These are phyloP conservation scores for Pterostichus madidus DNA, from an alignment of 2,888 invertebrate species.

Conservation along the genomic window DNA sequence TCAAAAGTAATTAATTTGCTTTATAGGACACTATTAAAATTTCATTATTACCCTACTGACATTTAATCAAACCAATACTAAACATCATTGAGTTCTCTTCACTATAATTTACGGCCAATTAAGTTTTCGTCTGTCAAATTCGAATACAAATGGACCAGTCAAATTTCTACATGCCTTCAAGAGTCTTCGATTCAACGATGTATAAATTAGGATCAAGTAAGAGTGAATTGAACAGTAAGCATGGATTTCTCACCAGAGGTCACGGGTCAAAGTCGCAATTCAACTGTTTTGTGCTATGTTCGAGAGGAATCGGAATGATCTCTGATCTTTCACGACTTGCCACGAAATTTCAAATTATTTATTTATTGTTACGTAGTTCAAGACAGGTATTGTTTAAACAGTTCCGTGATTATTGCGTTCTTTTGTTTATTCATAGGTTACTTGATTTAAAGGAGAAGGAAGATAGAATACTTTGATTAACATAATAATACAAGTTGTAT, in stretches of 20 bases:
- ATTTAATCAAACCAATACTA: neutral
- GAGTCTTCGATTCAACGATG: neutral
- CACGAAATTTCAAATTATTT: constrained; percentile 13
- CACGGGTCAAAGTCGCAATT: constrained; percentile 41
- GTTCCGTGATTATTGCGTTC: neutral
- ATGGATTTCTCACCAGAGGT: constrained; percentile 9
- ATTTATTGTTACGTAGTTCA: neutral
- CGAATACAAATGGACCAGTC: constrained; percentile 5
- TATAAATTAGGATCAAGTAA: constrained; percentile 2
- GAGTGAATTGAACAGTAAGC: neutral
- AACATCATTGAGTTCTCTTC: neutral
- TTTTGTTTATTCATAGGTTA: no score
- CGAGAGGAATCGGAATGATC: neutral
- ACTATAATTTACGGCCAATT: neutral
- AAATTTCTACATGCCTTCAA: neutral
- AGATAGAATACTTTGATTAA: no score
- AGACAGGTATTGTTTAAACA: neutral
- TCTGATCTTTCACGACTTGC: constrained; percentile 33
- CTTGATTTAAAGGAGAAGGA: no score
- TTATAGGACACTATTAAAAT: no score
- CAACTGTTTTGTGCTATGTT: neutral
- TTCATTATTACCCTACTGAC: neutral
- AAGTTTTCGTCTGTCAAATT: neutral
- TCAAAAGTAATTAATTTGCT: no score
- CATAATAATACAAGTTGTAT: no score